phyloP scores from a whole-genome alignment of 2,113 vertebrate species.

The Pygoscelis antarcticus region DNA sequence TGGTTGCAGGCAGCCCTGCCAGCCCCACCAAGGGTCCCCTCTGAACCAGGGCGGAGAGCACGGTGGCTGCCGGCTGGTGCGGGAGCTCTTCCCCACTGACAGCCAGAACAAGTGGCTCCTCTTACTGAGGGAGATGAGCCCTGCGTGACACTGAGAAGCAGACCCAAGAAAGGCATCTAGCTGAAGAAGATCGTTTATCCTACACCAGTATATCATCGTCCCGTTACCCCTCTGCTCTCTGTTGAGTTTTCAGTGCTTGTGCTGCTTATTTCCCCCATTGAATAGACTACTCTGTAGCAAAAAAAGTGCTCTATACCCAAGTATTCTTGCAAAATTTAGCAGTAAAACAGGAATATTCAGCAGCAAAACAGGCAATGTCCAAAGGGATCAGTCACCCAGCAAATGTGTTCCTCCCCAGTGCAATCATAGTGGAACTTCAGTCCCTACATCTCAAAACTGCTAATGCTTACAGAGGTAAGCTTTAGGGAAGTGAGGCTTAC shows the following conservation, averaged over 20 bases:
- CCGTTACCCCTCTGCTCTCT: neutral
- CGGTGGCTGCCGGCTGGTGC: rapidly evolving
- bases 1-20: neutral
- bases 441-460: neutral
- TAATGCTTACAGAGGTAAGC: neutral
- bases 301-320: neutral
- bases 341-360: neutral
- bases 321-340: neutral
- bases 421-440: neutral
- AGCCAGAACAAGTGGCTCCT: neutral
- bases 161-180: neutral
- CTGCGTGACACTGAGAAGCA: neutral
- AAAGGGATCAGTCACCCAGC: neutral
- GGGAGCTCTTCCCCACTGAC: neutral
- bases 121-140: neutral
- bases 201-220: rapidly evolving
- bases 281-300: neutral
- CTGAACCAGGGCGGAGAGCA: rapidly evolving
- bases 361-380: neutral
- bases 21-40: neutral
- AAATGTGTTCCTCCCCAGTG: neutral
- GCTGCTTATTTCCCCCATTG: neutral
- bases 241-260: neutral
- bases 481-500: neutral
- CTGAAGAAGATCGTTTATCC: neutral